These are phyloP conservation scores for Cepaea nemoralis DNA, from an alignment of 1,140 invertebrate species.

Conservation along the genomic window DNA sequence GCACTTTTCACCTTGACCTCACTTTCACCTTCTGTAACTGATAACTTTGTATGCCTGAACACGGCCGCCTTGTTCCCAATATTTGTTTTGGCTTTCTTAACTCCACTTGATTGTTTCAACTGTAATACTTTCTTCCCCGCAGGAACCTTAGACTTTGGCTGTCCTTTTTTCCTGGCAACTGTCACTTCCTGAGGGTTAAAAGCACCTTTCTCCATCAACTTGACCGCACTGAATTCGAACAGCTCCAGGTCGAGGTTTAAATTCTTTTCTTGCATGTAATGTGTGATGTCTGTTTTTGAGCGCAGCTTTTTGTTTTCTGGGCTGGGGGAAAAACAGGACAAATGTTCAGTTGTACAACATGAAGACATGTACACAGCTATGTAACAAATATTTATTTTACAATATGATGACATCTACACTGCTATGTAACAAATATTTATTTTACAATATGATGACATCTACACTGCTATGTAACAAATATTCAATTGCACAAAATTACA, in stretches of 20 bases:
- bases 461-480: no score
- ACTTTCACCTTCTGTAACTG: neutral
- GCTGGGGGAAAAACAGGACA: conserved; percentile 2
- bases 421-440: no score
- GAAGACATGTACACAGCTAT: no score
- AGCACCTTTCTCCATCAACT: conserved; percentile 19
- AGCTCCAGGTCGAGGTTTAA: conserved; percentile 8
- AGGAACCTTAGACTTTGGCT: neutral
- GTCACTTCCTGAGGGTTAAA: neutral
- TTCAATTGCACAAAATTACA: no score
- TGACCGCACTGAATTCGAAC: conserved; percentile 15
- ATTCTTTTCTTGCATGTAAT: neutral
- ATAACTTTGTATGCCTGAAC: conserved; percentile 25
- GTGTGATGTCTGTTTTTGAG: conserved; percentile 13
- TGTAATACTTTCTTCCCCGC: conserved; percentile 2
- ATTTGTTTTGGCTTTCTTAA: conserved; percentile 20
- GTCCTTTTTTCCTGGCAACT: neutral
- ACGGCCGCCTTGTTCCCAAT: conserved; percentile 15
- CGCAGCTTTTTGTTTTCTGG: conserved; percentile 29
- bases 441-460: no score
- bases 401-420: no score
- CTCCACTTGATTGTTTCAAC: conserved; percentile 8
- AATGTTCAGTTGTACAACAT: no score
- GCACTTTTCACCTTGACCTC: neutral
- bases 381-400: no score